Conservation (phyloP, 2,888 invertebrate species). For the Tetragnatha montana region DNA sequence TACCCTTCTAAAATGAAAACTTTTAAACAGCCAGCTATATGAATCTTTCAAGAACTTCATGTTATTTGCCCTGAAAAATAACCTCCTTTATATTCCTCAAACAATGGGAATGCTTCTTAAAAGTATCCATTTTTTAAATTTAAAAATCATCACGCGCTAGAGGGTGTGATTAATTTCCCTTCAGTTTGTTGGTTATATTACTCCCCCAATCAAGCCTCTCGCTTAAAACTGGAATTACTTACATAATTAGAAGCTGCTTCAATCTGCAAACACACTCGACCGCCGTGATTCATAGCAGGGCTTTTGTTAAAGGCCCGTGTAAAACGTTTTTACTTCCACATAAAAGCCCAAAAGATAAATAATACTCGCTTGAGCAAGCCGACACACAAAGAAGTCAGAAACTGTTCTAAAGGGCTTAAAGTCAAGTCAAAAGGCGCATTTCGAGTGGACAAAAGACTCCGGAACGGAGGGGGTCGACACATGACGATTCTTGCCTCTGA, state of each 20-base stretch:
- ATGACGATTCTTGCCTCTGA: conserved; percentile 55
- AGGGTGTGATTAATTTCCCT: conserved; percentile 14
- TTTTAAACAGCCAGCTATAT: background rate
- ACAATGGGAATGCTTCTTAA: background rate
- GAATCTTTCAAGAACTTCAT: background rate
- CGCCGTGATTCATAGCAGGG: conserved; percentile 32
- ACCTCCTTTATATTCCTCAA: background rate
- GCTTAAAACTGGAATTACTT: conserved; percentile 54
- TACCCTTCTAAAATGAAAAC: background rate
- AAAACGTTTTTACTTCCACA: conserved; percentile 66
- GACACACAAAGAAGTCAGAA: conserved; percentile 53
- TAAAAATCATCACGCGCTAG: background rate
- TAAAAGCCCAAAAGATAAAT: conserved; percentile 63
- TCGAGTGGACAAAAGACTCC: conserved; percentile 60
- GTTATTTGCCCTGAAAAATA: background rate
- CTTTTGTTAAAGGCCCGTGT: background rate
- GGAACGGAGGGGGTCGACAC: background rate
- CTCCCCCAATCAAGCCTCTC: background rate
- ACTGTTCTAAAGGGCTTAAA: conserved; percentile 67
- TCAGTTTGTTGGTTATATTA: conserved; percentile 29
- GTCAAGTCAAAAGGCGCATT: conserved; percentile 67
- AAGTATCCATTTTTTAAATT: background rate
- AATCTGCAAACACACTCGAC: conserved; percentile 52
- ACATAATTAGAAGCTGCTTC: conserved; percentile 63
- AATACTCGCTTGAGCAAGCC: conserved; percentile 50